Base-by-base conservation (phyloP, 2,888 invertebrate genomes). In the Diloba caeruleocephala region DNA sequence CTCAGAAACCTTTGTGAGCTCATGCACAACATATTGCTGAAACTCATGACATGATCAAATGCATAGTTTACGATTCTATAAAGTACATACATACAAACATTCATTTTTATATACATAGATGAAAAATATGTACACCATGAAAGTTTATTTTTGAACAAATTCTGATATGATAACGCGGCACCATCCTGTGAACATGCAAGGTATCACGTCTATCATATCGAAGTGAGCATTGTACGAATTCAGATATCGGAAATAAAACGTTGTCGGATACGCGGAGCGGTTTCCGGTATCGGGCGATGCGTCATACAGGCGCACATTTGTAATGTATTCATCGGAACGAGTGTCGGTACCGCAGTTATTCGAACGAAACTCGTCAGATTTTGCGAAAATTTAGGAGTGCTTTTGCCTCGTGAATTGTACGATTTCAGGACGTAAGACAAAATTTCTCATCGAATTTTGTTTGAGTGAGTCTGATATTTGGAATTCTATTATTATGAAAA, bases 231-330 rank as follows among this genome's bases (percentile, higher is more conserved):
- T 78, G 74, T 72, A 68, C 76, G 57, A 69, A 68, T 67, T 70
- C 73, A 72, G 74, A 76, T 79, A 77, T 76, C 74, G 79, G 76
- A 76, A 76, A 79, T 81, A 77, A 80, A 83, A 78, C 74, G 76
- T 53, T 71, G 70, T 71, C 68, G 71, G 69, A 71, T 68, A 72
- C 72, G 72, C 70, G 37, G 62, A 69, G 62, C 68, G 71, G 74
- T 74, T 77, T 76, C 80, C 78, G 71, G 76, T 74, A 78, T 64
- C 63, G 62, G 58, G 42, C 66, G 51, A 61, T 71, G 70, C 71
- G 74, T 76, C 71, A 69, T 65, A 65, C 68, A 56, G 51, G 57
- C 70, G 49, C 55, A 54, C 69, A 55, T 59, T 68, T 61, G 71
- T 72, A 74, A 76, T 75, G 72, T 75, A 76, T 77, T 76, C 78